A percentile compares a stretch with the other conserved stretches of the same genome.
phyloP scores from a whole-genome alignment of 2,113 vertebrate species.

The Erythrolamprus reginae region DNA sequence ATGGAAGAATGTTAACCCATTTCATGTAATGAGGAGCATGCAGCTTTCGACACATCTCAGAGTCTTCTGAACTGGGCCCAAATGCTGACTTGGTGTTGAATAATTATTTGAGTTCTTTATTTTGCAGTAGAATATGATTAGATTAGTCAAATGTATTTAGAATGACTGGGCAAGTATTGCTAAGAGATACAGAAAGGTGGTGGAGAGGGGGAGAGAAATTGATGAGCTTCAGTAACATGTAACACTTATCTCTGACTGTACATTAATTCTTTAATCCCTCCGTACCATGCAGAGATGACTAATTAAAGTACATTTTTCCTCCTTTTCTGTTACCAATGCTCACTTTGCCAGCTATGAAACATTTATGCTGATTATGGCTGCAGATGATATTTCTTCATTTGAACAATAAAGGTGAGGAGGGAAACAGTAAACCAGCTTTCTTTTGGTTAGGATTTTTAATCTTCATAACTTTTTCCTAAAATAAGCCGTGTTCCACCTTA shows the following conservation, averaged over 20 bases:
- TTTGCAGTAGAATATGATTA: not conserved
- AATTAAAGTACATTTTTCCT: constrained; percentile 42
- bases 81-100: not conserved
- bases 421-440: constrained; percentile 48
- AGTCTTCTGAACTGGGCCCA: not conserved
- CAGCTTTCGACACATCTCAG: not conserved
- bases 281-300: constrained; percentile 34
- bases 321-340: constrained; percentile 48
- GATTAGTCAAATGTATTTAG: constrained; percentile 19
- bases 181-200: not conserved
- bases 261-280: constrained; percentile 39
- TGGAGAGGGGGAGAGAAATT: not conserved
- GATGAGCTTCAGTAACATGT: constrained; percentile 18
- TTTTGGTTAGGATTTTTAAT: constrained; percentile 45
- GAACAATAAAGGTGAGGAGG: constrained; percentile 16
- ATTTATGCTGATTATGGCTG: constrained; percentile 33
- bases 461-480: constrained; percentile 29
- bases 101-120: not conserved
- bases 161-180: constrained; percentile 11
- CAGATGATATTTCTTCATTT: constrained; percentile 48
- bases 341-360: constrained; percentile 48
- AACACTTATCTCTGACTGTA: constrained; percentile 34
- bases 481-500: constrained; percentile 6
- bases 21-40: not conserved
- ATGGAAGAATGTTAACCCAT: not conserved